Evolutionary conservation across 2,888 invertebrate species (phyloP).

Genomic region (Drosophila demipolita): DNA sequence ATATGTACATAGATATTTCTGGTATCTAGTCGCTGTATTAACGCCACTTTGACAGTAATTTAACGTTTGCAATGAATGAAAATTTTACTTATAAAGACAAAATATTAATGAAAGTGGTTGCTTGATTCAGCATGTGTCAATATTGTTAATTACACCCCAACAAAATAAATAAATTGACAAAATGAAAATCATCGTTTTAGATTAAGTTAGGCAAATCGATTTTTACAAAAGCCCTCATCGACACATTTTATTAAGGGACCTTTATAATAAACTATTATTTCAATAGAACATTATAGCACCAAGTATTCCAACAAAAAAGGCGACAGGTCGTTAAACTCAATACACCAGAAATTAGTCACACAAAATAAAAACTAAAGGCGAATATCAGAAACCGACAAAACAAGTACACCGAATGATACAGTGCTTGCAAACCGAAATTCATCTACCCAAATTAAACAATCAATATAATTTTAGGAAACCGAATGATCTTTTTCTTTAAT

Average conservation of each 20-base stretch:
- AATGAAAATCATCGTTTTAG: neutral
- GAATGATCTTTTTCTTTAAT: neutral
- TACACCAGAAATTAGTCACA: constrained; percentile 39
- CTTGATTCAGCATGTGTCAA: constrained; percentile 4
- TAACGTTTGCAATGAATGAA: constrained; percentile 22
- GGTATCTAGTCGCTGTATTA: constrained; percentile 8
- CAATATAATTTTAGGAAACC: too few species aligned
- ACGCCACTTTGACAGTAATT: constrained; percentile 1
- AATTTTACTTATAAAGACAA: constrained; percentile 23
- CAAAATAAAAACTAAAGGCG: constrained; percentile 17
- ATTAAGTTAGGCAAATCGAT: constrained; percentile 1
- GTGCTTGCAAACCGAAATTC: neutral
- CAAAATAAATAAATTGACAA: neutral
- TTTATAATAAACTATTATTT: constrained; percentile 5
- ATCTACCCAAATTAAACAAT: neutral
- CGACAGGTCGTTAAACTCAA: constrained; percentile 69
- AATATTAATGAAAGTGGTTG: constrained; percentile 8
- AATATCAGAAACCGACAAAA: neutral
- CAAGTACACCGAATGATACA: neutral
- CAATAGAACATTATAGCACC: constrained; percentile 12
- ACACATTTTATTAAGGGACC: neutral
- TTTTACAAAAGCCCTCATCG: neutral
- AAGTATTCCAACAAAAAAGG: constrained; percentile 26
- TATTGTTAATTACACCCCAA: neutral
- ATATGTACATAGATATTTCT: neutral